Base-by-base conservation (phyloP, 2,888 invertebrate genomes). In the Vandiemenella viatica region DNA sequence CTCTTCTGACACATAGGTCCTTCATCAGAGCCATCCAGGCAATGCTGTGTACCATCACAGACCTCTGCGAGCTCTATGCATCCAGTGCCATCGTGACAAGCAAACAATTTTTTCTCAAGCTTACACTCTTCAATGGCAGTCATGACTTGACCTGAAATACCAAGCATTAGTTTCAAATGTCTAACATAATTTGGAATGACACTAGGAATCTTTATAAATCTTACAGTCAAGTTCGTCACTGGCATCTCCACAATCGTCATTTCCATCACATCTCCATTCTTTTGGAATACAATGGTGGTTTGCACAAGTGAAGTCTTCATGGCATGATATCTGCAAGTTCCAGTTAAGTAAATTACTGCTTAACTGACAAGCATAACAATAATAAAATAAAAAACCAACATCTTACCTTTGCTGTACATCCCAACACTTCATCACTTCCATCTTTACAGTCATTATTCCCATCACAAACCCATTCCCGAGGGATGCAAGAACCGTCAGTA, bases 1-100 rank as follows among this genome's bases (percentile, higher is more conserved):
- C 58, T 46, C 13, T 18, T 50, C 2, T 59, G 56, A 40, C 62
- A 63, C 48, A 73, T 56, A 0, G 58, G 56, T 40, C 71, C 68
- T 64, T 82, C 81, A 62, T 83, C 82, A 8, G 76, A 76, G 23
- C 65, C 65, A 64, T 81, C 80, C 0, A 68, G 65, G 57, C 82
- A 82, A 50, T 81, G 69, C 1, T 60, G 23, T 3, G 60, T 63
- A 0, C 65, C 68, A 59, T 81, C 70, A 57, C 83, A 83, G 1
- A 74, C 70, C 45, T 67, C 57, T 1, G 59, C 55, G 2, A 75
- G 52, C 1, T 63, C 55, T 18, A 81, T 65, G 56, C 81, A 81
- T n/a, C 66, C 68, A 8, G 61, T 60, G 32, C 70, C 71, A 56
- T 75, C 66, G 4, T 61, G 59, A 53, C 80, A 80, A 6, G 75